Evolutionary conservation across 2,113 vertebrate species (phyloP).

Genomic region (Sebastes schlegelii): DNA sequence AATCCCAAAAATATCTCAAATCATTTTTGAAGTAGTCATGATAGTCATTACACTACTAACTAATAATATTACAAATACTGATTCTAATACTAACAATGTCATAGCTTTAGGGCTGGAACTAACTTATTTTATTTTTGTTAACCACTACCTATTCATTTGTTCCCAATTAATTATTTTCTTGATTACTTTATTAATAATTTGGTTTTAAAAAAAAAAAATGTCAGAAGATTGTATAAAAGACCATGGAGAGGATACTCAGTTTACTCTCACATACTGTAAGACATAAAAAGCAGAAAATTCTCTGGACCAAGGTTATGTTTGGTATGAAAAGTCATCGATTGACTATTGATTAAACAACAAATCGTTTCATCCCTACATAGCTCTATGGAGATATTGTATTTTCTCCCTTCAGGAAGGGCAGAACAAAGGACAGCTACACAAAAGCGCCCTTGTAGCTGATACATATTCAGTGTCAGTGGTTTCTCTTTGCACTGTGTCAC

Average conservation of each 20-base stretch:
- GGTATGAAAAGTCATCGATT: background rate
- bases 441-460: constrained; percentile 39
- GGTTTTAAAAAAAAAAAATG: background rate
- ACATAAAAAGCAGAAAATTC: background rate
- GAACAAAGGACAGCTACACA: constrained; percentile 45
- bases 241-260: background rate
- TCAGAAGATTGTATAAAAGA: background rate
- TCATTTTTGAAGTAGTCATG: background rate
- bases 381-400: constrained; percentile 5
- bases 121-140: background rate
- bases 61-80: background rate
- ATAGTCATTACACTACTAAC: background rate
- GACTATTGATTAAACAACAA: background rate
- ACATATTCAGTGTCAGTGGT: constrained; percentile 48
- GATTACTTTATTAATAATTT: background rate
- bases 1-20: background rate
- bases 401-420: constrained; percentile 19
- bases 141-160: background rate
- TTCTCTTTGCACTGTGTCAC: constrained; percentile 1
- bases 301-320: background rate
- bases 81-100: background rate
- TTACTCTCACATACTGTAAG: background rate
- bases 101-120: background rate
- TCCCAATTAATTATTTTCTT: background rate
- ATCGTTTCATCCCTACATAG: constrained; percentile 9